phyloP scores from a whole-genome alignment of 2,113 vertebrate species.

The Neofelis nebulosa region DNA sequence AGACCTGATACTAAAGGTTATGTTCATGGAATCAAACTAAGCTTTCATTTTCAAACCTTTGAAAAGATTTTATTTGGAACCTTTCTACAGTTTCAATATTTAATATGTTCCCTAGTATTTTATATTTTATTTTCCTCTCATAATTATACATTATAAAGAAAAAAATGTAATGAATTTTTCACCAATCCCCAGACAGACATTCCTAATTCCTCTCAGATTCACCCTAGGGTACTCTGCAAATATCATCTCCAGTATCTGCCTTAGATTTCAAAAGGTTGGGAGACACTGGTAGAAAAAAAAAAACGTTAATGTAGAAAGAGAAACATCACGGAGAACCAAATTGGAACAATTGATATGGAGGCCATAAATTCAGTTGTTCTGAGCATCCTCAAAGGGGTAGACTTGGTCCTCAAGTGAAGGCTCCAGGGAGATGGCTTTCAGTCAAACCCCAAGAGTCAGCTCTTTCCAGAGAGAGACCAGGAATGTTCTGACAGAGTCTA shows the following conservation, averaged over 20 bases:
- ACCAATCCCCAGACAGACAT: not conserved
- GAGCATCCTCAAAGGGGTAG: not conserved
- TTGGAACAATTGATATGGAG: not conserved
- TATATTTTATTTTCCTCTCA: conserved; percentile 29
- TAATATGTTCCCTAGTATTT: not conserved
- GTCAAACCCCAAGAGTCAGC: not conserved
- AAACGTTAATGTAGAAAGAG: not conserved
- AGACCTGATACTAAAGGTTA: not conserved
- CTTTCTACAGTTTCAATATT: not conserved
- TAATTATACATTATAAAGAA: not conserved
- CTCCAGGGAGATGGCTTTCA: not conserved
- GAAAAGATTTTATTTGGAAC: not conserved
- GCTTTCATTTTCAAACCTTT: not conserved
- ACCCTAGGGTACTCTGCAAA: not conserved
- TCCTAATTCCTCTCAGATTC: not conserved
- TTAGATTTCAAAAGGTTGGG: not conserved
- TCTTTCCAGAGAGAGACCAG: not conserved
- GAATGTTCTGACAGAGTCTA: not conserved
- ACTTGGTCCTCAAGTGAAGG: not conserved
- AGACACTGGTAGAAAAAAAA: not conserved
- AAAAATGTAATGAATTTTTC: not conserved
- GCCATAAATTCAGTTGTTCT: not conserved
- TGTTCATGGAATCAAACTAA: not conserved
- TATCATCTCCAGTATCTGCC: not conserved
- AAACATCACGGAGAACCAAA: not conserved